Evolutionary conservation across 2,113 vertebrate genomes (phyloP), one percentile per base, ranked within the genome.

Genomic region (Sardina pilchardus): DNA sequence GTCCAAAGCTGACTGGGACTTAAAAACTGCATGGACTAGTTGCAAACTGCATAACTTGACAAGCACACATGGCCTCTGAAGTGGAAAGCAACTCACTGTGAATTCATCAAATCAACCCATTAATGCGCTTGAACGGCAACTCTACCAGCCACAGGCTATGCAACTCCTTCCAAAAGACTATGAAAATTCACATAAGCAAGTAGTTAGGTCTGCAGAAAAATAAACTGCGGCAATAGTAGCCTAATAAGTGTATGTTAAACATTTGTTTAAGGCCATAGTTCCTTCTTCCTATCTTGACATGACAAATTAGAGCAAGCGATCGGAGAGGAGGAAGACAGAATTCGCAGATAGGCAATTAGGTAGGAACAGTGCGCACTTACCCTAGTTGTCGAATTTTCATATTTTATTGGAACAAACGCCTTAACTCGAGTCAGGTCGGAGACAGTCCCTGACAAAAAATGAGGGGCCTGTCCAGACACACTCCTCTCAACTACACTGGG

Each of bases 101-200:
- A 78, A 78, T 78, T 78, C 34, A 36, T 78, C 34, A 78, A 12
- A 53, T 24, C 78, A 48, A 83, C 67, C 48, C 42, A 85, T 47
- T 82, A 82, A 56, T 87, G 45, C 26, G 24, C n/a, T 83, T 63
- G 7, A 63, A 43, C 12, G 47, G 10, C 50, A 7, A 44, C 34
- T 43, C 39, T 39, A 43, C 10, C 48, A n/a, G 44, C 44, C 81
- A 42, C 8, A 16, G 53, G 53, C 78, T 7, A 39, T 21, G 34
- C 34, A 81, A 89, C 84, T 81, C 71, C 39, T 12, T 16, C 19
- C 16, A 19, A 78, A 36, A 78, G n/a, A 75, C n/a, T 16, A 30
- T 63, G 59, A 75, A 14, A 75, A 34, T 36, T 75, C 9, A 75
- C 10, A 75, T 34, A 36, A 34, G 30, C 67, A 36, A 26, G n/a